phyloP scores from a whole-genome alignment of 1,140 invertebrate species.

The Hetaerina americana region DNA sequence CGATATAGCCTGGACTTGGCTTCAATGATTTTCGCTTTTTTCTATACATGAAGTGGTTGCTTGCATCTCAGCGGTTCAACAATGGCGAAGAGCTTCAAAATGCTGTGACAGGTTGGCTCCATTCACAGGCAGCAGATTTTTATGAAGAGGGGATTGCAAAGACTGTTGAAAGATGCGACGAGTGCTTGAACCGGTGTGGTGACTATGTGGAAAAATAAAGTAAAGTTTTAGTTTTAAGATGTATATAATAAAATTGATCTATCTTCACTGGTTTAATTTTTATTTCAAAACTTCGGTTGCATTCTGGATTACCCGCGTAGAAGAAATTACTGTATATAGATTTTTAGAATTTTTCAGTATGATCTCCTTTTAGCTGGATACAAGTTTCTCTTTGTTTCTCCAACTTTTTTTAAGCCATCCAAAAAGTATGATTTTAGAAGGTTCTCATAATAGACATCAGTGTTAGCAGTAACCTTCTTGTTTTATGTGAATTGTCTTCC shows the following conservation, averaged over 20 bases:
- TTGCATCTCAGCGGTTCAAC: background rate
- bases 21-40: conserved; percentile 5
- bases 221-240: conserved; percentile 23
- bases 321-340: too few relatives aligned
- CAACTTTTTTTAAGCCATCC: too few relatives aligned
- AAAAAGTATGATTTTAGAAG: too few relatives aligned
- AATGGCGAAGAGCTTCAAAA: conserved; percentile 9
- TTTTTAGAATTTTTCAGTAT: too few relatives aligned
- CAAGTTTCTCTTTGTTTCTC: too few relatives aligned
- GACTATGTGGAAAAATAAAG: conserved; percentile 11
- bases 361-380: too few relatives aligned
- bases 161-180: conserved; percentile 2
- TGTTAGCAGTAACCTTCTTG: too few relatives aligned
- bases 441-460: too few relatives aligned
- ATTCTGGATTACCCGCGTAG: background rate
- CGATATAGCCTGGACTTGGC: conserved; percentile 8
- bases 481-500: too few relatives aligned
- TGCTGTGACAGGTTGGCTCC: conserved; percentile 7
- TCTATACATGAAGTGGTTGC: conserved; percentile 4
- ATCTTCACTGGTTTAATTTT: background rate
- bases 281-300: background rate
- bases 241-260: background rate
- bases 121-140: conserved; percentile 2
- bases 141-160: conserved; percentile 5
- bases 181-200: background rate